phyloP scores from a whole-genome alignment of 1,140 invertebrate species.

The Leucophenga varia region DNA sequence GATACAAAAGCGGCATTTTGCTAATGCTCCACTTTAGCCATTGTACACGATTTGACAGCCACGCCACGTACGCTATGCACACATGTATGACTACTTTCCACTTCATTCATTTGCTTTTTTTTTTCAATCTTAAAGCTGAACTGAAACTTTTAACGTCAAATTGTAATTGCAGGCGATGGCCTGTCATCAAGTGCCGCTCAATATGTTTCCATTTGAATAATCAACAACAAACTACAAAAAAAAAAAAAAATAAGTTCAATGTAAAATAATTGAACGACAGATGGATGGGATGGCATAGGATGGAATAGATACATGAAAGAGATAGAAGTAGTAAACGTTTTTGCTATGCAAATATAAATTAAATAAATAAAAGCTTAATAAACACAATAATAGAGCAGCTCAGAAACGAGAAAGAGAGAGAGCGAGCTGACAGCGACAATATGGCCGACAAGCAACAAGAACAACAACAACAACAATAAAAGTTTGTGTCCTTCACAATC shows the following conservation, averaged over 20 bases:
- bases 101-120: too few species aligned
- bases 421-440: constrained; percentile 26
- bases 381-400: constrained; percentile 35
- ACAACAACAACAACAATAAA: constrained; percentile 7
- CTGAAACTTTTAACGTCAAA: too few species aligned
- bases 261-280: too few species aligned
- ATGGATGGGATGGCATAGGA: too few species aligned
- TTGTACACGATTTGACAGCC: too few species aligned
- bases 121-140: too few species aligned
- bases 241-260: constrained; percentile 19
- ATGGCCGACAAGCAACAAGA: constrained; percentile 33
- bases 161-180: constrained; percentile 50
- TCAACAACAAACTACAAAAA: neutral
- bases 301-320: too few species aligned
- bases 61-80: too few species aligned
- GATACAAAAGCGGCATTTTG: too few species aligned
- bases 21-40: too few species aligned
- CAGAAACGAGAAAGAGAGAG: constrained; percentile 4
- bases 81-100: too few species aligned
- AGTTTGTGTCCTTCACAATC: constrained; percentile 29
- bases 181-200: constrained; percentile 31
- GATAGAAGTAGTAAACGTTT: too few species aligned
- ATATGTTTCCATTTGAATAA: neutral
- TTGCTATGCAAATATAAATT: constrained; percentile 48
- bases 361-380: constrained; percentile 52